Conservation (phyloP, 2,797 vertebrate species). For the Argya squamiceps region DNA sequence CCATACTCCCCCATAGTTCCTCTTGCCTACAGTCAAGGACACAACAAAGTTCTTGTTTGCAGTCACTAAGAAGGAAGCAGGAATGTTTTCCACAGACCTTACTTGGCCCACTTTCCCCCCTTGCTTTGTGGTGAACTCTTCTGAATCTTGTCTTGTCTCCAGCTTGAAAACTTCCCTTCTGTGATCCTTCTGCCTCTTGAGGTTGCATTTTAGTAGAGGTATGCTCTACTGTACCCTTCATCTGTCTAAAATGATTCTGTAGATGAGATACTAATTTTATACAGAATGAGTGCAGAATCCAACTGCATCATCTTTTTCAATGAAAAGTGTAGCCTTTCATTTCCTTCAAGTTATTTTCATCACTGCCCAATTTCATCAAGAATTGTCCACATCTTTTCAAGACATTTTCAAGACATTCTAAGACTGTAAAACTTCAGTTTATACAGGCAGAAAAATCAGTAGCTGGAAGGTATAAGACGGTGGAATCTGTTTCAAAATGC, state of each 20-base stretch:
- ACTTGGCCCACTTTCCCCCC: not conserved
- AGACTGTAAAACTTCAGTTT: not conserved
- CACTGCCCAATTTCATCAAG: not conserved
- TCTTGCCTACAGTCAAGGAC: not conserved
- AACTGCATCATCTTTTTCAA: not conserved
- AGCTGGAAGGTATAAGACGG: not conserved
- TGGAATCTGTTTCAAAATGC: not conserved
- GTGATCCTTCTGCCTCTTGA: not conserved
- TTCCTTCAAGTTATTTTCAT: not conserved
- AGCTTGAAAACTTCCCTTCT: not conserved
- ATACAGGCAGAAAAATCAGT: not conserved
- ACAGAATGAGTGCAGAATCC: not conserved
- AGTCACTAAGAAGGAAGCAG: not conserved
- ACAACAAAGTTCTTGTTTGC: not conserved
- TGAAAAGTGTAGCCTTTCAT: not conserved
- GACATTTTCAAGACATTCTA: accelerated
- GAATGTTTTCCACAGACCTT: not conserved
- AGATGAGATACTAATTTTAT: not conserved
- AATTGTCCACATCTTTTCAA: not conserved
- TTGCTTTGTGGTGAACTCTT: not conserved
- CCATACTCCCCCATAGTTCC: not conserved
- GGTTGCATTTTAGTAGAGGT: not conserved
- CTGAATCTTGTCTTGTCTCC: not conserved
- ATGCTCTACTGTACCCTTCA: not conserved
- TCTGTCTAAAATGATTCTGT: not conserved